These are phyloP conservation scores for Lycocorax pyrrhopterus DNA, from an alignment of 2,113 vertebrate genomes.

Conservation along the genomic window DNA sequence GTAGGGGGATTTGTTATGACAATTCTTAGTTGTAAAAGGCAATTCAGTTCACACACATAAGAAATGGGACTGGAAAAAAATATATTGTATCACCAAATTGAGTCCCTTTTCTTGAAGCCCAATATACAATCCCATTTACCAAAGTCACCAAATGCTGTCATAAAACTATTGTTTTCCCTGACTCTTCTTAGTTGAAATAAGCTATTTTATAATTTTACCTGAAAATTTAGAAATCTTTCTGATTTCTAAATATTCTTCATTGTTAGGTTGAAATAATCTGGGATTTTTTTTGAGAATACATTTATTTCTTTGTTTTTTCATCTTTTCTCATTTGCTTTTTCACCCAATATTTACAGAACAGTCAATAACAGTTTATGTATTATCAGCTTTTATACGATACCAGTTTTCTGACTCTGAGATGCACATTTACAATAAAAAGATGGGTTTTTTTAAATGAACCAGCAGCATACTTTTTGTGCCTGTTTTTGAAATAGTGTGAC, in stretches of 20 bases:
- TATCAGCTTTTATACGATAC: neutral
- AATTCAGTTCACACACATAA: constrained; percentile 45
- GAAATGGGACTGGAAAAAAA: neutral
- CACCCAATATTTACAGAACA: neutral
- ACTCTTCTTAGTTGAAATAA: neutral
- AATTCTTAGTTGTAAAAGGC: constrained; percentile 66
- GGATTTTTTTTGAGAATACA: neutral
- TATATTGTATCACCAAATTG: neutral
- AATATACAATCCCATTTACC: neutral
- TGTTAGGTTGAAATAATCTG: neutral
- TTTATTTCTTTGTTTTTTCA: neutral
- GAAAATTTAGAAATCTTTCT: neutral
- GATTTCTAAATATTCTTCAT: neutral
- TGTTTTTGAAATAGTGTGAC: neutral
- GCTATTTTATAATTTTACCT: neutral
- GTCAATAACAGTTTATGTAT: neutral
- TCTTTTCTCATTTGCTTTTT: neutral
- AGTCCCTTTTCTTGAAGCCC: neutral
- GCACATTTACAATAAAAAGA: neutral
- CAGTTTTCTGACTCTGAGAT: neutral
- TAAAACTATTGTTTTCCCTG: neutral
- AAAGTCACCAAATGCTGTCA: neutral
- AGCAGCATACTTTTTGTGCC: neutral
- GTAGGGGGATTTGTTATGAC: constrained; percentile 64
- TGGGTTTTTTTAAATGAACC: neutral